These are phyloP conservation scores for Pseudococcus viburni DNA, from an alignment of 2,888 invertebrate species.

Conservation along the genomic window DNA sequence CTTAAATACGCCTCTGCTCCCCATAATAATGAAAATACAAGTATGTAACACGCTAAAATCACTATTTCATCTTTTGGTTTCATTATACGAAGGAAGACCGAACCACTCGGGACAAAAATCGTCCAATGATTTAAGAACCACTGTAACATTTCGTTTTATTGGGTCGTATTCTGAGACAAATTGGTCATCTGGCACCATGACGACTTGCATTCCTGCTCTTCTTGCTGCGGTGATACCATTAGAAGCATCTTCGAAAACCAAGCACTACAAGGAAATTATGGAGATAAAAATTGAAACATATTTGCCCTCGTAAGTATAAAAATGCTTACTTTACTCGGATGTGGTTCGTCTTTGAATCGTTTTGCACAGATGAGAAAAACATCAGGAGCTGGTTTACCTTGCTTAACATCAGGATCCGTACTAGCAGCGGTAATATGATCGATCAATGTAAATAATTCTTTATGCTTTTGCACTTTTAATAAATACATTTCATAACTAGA, in stretches of 20 bases:
- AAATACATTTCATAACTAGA: constrained; percentile 82
- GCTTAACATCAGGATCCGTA: constrained; percentile 86
- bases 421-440: constrained; percentile 86
- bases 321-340: constrained; percentile 74
- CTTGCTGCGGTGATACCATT: constrained; percentile 87
- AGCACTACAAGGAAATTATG: not conserved
- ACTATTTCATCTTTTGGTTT: too few relatives aligned
- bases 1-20: too few relatives aligned
- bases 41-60: too few relatives aligned
- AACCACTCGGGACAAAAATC: constrained; percentile 87
- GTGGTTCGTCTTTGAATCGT: constrained; percentile 80
- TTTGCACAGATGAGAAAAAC: constrained; percentile 84
- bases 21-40: too few relatives aligned
- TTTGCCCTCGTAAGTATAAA: not conserved
- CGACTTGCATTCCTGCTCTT: constrained; percentile 87
- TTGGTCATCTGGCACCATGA: constrained; percentile 83
- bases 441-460: constrained; percentile 79
- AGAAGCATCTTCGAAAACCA: constrained; percentile 87
- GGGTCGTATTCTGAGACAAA: constrained; percentile 72
- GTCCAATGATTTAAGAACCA: constrained; percentile 81
- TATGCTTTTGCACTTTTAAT: constrained; percentile 78
- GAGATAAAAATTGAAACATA: too few relatives aligned
- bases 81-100: constrained; percentile 81
- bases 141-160: constrained; percentile 76
- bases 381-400: constrained; percentile 91